Evolutionary conservation across 2,888 invertebrate species (phyloP).

Genomic region (Chrysopilus asiliformis): DNA sequence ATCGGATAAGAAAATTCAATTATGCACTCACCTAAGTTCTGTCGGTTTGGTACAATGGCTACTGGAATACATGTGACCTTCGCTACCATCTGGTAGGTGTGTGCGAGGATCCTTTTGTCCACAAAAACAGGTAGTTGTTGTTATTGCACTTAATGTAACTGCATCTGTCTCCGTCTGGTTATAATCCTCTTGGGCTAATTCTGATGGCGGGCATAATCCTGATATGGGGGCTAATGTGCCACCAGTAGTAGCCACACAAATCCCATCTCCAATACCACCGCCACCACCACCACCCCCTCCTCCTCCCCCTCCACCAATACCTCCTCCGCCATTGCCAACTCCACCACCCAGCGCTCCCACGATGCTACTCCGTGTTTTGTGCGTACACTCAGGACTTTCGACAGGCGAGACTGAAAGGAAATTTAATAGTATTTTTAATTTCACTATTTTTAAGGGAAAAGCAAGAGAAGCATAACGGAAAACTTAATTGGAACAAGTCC

Average conservation of each 20-base stretch:
- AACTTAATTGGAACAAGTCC: too few species aligned
- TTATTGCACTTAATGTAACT: slow-evolving; percentile 22
- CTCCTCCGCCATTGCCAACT: slow-evolving; percentile 16
- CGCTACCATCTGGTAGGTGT: slow-evolving; percentile 7
- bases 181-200: slow-evolving; percentile 14
- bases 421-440: too few species aligned
- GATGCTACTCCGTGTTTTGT: slow-evolving; percentile 19
- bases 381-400: slow-evolving; percentile 12
- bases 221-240: neutral
- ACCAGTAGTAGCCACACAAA: neutral
- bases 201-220: neutral
- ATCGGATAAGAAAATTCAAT: neutral
- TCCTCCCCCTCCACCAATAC: slow-evolving; percentile 2
- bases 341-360: slow-evolving; percentile 17
- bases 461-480: too few species aligned
- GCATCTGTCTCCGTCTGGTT: slow-evolving; percentile 19
- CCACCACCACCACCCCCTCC: slow-evolving; percentile 9
- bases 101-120: slow-evolving; percentile 15
- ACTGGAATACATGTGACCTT: slow-evolving; percentile 11
- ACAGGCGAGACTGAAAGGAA: too few species aligned
- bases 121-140: slow-evolving; percentile 19
- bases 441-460: too few species aligned
- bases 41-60: slow-evolving; percentile 17
- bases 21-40: slow-evolving; percentile 17
- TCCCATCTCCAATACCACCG: slow-evolving; percentile 9